Evolutionary conservation across 1,140 invertebrate genomes (phyloP).

Genomic region (Hestina assimilis): DNA sequence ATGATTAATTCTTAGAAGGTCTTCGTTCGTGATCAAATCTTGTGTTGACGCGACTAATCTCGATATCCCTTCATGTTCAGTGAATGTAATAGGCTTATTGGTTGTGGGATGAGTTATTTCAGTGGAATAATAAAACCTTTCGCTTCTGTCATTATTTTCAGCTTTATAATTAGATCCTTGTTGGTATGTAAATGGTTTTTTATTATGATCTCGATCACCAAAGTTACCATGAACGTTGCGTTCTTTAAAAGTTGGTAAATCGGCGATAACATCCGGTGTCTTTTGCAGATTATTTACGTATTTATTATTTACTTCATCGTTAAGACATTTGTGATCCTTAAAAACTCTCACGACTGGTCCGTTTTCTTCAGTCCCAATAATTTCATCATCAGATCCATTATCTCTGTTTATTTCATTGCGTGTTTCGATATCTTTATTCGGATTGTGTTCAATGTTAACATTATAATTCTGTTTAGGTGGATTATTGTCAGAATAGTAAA

Average conservation of each 20-base stretch:
- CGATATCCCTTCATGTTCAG: constrained; percentile 56
- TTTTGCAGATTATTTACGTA: constrained; percentile 32
- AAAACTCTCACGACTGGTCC: constrained; percentile 55
- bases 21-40: constrained; percentile 78
- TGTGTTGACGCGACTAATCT: constrained; percentile 77
- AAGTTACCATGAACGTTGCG: constrained; percentile 47
- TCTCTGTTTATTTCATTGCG: background rate
- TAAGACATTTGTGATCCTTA: constrained; percentile 57
- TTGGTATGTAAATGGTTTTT: constrained; percentile 38
- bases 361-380: constrained; percentile 25
- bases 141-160: constrained; percentile 45
- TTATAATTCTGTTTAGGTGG: constrained; percentile 19
- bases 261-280: constrained; percentile 30
- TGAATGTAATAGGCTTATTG: constrained; percentile 26
- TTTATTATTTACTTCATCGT: constrained; percentile 30
- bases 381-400: constrained; percentile 9
- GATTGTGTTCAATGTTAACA: constrained; percentile 7
- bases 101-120: constrained; percentile 31
- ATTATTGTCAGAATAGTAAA: constrained; percentile 21
- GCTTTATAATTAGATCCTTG: constrained; percentile 43
- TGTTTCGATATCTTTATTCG: constrained; percentile 2
- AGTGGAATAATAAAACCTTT: constrained; percentile 54
- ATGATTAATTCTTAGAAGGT: constrained; percentile 79
- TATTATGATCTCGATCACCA: constrained; percentile 36
- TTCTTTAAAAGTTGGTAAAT: constrained; percentile 36